Evolutionary conservation across 2,797 vertebrate species (phyloP), one percentile per base, ranked within the genome.

Genomic region (Echiichthys vipera): DNA sequence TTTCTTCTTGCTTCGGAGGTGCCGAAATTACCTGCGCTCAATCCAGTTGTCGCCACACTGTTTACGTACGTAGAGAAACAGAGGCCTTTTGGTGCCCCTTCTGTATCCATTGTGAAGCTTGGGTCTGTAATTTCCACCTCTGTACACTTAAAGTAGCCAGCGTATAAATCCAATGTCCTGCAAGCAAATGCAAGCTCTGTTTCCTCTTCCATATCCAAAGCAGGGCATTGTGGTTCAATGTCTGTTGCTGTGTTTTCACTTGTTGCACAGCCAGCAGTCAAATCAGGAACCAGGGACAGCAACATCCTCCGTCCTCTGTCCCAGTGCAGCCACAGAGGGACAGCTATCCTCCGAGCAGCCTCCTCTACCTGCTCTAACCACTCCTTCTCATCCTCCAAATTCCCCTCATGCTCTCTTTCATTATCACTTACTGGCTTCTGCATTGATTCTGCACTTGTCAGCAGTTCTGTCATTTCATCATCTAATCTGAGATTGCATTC

Each of bases 311-410:
- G 14, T 50, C 76, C 80, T 75, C 56, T 64, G 24, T 92, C 86
- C 83, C 84, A 90, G 57, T 94, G 94, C 80, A 91, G 93, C 87
- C 95, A 91, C 53, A 95, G 71, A 7, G 89, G 93, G 20, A 96
- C 78, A 5, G 94, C 87, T 37, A 95, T 91, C 65, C 90, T 93
- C 67, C 94, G 83, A 10, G 94, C 89, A 0, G 93, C 77, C 32
- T 94, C 91, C 27, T 95, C 95, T 50, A 87, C 30, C 34, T 81
- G 65, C 47, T 74, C 72, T 34, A 75, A 76, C 86, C 85, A 83
- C 85, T 92, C 84, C 93, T 92, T 74, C 92, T 89, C 73, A 10
- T 89, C 83, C 13, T 92, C 93, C 0, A 40, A 66, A 24, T 93
- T 93, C 5, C 86, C 74, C 78, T 92, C 63, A 0, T 30, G 32